phyloP scores from a whole-genome alignment of 2,797 vertebrate species.

The Aeoliscus strigatus region DNA sequence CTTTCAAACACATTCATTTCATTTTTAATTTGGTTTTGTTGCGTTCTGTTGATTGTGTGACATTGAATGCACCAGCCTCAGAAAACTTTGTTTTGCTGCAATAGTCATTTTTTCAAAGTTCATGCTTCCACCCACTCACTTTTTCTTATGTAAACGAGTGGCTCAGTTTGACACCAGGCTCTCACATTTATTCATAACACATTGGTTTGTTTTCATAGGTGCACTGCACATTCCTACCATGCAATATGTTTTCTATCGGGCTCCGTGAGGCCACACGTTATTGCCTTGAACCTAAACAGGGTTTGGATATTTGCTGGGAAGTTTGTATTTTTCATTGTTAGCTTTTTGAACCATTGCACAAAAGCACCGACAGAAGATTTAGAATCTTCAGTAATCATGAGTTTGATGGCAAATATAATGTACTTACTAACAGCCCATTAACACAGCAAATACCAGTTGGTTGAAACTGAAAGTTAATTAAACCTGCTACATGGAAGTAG shows the following conservation, averaged over 20 bases:
- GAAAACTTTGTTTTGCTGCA: too few relatives aligned
- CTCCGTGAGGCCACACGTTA: conserved; percentile 56
- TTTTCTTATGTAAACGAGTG: conserved; percentile 41
- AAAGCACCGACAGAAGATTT: background rate
- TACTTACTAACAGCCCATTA: too few relatives aligned
- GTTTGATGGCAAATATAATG: too few relatives aligned
- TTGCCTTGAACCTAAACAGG: conserved; percentile 52
- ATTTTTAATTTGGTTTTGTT: conserved; percentile 25
- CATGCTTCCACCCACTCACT: conserved; percentile 11
- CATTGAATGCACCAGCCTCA: background rate
- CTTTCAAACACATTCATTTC: conserved; percentile 2
- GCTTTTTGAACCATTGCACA: background rate
- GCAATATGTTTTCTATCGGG: conserved; percentile 66
- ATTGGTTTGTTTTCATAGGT: conserved; percentile 59
- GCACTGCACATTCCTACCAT: conserved; percentile 59
- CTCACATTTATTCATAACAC: conserved; percentile 63
- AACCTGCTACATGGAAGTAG: too few relatives aligned
- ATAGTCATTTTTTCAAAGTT: too few relatives aligned
- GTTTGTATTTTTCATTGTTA: conserved; percentile 8
- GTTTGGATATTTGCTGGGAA: conserved; percentile 50
- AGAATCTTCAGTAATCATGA: too few relatives aligned
- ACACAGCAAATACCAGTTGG: too few relatives aligned
- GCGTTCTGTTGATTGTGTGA: conserved; percentile 13
- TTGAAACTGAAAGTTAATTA: too few relatives aligned
- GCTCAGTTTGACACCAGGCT: conserved; percentile 40